Evolutionary conservation across 30 jellyfish, hydroid and myxozoan genomes (phyloP), one percentile per base, ranked within the genome.

Genomic region (Turritopsis dohrnii): DNA sequence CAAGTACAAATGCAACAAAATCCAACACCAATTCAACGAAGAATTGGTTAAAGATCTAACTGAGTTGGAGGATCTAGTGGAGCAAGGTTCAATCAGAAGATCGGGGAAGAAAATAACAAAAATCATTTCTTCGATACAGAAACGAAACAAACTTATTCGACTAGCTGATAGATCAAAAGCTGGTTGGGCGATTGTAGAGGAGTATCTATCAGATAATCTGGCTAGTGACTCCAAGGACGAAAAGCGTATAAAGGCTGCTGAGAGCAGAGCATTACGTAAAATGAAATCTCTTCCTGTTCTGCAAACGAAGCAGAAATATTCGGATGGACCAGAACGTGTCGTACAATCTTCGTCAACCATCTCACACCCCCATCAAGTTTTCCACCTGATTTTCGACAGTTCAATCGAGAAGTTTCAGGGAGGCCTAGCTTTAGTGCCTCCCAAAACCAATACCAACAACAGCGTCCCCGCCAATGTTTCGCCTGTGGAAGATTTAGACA

Each of bases 191-290:
- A n/a, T n/a, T n/a, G n/a, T n/a, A n/a, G n/a, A n/a, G n/a, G n/a
- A n/a, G n/a, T n/a, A n/a, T n/a, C n/a, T n/a, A n/a, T n/a, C n/a
- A n/a, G n/a, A n/a, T n/a, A n/a, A n/a, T n/a, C n/a, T n/a, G n/a
- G n/a, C n/a, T n/a, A n/a, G n/a, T n/a, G n/a, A n/a, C n/a, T n/a
- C n/a, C n/a, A n/a, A 23, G 30, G 77, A 69, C 77, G 77, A 69
- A 21, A 69, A 69, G 19, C 28, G 30, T 9, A 69, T 69, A 23
- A 69, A 27, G 19, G 77, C 77, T n/a, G 77, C 77, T 69, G 77
- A 69, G 22, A 69, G 30, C 31, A 69, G 77, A 69, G 77, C 77
- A 21, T 1, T 69, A 27, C 30, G 31, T 7, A 69, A 69, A 69
- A 41, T 41, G 60, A 41, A 41, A 41, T 41, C 60, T 41, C 13